A percentile compares a stretch with the other conserved stretches of the same genome.
These are phyloP conservation scores for Morelia viridis DNA, from an alignment of 2,797 vertebrate genomes.

Conservation along the genomic window DNA sequence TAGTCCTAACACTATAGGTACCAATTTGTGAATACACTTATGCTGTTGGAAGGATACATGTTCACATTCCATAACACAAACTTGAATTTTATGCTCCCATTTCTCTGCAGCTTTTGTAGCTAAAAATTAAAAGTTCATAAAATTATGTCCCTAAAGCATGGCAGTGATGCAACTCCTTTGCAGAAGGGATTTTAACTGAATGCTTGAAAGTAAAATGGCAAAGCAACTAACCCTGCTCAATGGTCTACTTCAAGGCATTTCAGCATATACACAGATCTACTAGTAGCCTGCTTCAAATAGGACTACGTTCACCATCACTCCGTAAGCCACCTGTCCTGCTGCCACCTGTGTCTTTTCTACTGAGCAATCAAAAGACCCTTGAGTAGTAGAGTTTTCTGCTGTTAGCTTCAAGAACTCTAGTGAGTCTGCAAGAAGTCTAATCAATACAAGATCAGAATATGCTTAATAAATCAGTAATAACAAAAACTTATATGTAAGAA, in stretches of 20 bases:
- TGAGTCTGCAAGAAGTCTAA: background rate
- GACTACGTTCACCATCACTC: background rate
- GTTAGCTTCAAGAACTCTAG: background rate
- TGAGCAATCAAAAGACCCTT: background rate
- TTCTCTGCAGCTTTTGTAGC: slow-evolving; percentile 14
- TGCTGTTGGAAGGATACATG: background rate
- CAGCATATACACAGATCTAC: background rate
- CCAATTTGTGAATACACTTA: background rate
- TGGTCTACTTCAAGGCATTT: background rate
- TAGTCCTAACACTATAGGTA: background rate
- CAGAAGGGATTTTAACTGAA: background rate
- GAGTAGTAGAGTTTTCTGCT: background rate
- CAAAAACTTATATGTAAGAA: background rate
- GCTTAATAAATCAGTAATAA: background rate
- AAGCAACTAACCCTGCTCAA: background rate
- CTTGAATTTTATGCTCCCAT: background rate
- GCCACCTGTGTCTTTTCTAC: background rate
- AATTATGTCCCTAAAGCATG: background rate
- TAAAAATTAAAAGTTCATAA: background rate
- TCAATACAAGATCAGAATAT: background rate
- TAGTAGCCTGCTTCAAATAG: background rate
- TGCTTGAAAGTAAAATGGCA: background rate
- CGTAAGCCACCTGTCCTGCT: background rate
- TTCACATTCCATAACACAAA: background rate
- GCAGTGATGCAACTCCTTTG: background rate